Base-by-base conservation (phyloP, 2,113 vertebrate species). In the Etheostoma cragini region DNA sequence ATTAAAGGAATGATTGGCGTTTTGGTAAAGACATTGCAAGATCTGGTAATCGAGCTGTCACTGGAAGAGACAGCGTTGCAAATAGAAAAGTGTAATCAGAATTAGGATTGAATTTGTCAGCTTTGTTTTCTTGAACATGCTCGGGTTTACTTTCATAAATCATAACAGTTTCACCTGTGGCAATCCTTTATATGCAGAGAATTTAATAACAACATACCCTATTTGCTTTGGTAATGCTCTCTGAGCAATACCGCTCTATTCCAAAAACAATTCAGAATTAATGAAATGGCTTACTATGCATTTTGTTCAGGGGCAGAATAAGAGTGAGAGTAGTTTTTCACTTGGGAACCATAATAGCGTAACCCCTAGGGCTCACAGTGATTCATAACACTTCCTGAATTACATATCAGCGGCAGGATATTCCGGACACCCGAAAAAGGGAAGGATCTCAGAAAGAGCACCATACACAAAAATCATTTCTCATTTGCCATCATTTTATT, bases 261-360 rank as follows among this genome's bases (percentile, higher is more conserved):
- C 75, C 63, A 72, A 84, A 89, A 92, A 90, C 78, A 86, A 91
- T 88, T 88, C 71, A 57, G 77, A 88, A 88, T 87, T 89, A 91
- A 89, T 94, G 80, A 92, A 91, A 88, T 81, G 67, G 66, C 81
- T 89, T 82, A 84, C 78, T 83, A 88, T 89, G 81, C 84, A 91
- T 84, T 89, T 87, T 80, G 85, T 91, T 86, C 74, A 65, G 84
- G 80, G 86, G 90, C 82, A 91, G 78, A 83, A 85, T 78, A 87
- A 60, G 77, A 77, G 71, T 69, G 49, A 63, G 62, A 83, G 77
- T 78, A 84, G 66, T 91, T 88, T 87, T 89, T 88, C 83, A 90
- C 80, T 72, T 57, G 72, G 76, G 84, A 89, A 76, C 70, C 53
- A 80, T 90, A 90, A 88, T 80, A 70, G 87, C 33, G 19, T 38